These are phyloP conservation scores for Numenius arquata DNA, from an alignment of 2,113 vertebrate species.

Conservation along the genomic window DNA sequence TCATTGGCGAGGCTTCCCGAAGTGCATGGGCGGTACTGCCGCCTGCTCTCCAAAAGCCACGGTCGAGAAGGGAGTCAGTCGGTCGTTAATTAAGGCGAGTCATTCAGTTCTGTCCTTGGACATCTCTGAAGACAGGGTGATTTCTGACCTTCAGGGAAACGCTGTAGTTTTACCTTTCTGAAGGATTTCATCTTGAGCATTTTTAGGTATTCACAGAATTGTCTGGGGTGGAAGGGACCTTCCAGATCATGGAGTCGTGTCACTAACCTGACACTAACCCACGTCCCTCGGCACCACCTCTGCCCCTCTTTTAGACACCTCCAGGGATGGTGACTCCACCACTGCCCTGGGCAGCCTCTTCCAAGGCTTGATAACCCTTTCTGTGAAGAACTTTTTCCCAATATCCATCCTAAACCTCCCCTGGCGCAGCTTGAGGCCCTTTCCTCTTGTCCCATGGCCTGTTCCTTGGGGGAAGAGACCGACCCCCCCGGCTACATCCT, in stretches of 20 bases:
- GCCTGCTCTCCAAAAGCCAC: neutral
- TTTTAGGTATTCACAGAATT: rapidly evolving
- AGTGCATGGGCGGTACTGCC: rapidly evolving
- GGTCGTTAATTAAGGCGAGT: too few species aligned
- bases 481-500: neutral
- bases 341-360: neutral
- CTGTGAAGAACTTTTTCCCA: neutral
- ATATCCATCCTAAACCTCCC: neutral
- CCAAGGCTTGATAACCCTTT: neutral
- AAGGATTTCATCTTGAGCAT: rapidly evolving
- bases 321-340: neutral
- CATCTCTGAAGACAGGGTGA: rapidly evolving
- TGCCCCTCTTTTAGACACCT: neutral
- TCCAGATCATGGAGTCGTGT: neutral
- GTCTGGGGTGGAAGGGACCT: neutral
- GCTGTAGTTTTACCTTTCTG: neutral
- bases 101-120: neutral
- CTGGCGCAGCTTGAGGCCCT: neutral
- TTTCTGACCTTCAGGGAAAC: neutral
- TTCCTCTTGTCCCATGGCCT: neutral
- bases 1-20: too few species aligned
- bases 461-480: neutral
- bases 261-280: neutral
- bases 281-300: neutral
- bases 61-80: too few species aligned